phyloP scores from a whole-genome alignment of 2,113 vertebrate species.

The Callipepla californica region DNA sequence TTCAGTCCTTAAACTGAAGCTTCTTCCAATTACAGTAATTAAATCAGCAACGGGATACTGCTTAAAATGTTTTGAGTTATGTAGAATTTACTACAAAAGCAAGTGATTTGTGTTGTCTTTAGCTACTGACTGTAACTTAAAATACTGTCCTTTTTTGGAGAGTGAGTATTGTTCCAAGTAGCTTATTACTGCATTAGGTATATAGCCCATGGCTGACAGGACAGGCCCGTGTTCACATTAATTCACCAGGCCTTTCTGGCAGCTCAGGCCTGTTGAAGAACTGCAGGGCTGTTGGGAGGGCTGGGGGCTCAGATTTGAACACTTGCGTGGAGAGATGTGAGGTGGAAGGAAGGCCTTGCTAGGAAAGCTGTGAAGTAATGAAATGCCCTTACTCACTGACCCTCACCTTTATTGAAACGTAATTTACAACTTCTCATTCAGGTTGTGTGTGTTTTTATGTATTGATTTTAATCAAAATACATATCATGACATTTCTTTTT shows the following conservation, averaged over 20 bases:
- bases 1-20: background rate
- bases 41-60: background rate
- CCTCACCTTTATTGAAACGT: slow-evolving; percentile 24
- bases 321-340: background rate
- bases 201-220: background rate
- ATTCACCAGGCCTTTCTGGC: background rate
- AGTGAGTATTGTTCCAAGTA: background rate
- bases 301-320: background rate
- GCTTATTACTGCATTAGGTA: background rate
- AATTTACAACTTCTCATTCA: background rate
- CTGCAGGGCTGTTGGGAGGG: slow-evolving; percentile 13
- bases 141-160: background rate
- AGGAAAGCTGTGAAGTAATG: background rate
- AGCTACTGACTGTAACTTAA: background rate
- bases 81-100: background rate
- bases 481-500: background rate
- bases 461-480: background rate
- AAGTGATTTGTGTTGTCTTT: background rate
- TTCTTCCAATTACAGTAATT: background rate
- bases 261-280: slow-evolving; percentile 30
- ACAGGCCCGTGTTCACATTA: background rate
- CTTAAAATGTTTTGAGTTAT: background rate
- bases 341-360: background rate
- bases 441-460: background rate
- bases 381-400: slow-evolving; percentile 2